Evolutionary conservation across 2,113 vertebrate species (phyloP).

Genomic region (Odontophorus gujanensis): DNA sequence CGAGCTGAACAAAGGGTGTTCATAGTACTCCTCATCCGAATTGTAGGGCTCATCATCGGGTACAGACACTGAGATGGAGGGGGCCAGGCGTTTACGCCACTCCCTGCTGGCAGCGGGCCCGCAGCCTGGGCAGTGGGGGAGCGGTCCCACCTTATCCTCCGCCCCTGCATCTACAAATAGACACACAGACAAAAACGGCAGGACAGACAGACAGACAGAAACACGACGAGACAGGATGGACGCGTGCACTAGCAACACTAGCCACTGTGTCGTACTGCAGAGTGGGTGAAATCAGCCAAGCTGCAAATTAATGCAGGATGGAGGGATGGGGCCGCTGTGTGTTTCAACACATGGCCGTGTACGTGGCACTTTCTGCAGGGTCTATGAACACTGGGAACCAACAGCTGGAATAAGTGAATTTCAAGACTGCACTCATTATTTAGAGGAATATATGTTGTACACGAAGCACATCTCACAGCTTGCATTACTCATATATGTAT

Average conservation of each 20-base stretch:
- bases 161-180: constrained; percentile 95
- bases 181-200: constrained; percentile 96
- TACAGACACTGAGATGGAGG: constrained; percentile 95
- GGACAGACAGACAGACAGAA: constrained; percentile 77
- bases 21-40: constrained; percentile 94
- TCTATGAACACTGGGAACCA: not conserved
- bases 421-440: not conserved
- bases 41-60: constrained; percentile 91
- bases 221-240: constrained; percentile 34
- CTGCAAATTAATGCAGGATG: not conserved
- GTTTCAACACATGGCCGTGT: not conserved
- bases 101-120: constrained; percentile 76
- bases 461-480: not conserved
- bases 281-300: constrained; percentile 64
- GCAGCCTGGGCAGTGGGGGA: constrained; percentile 84
- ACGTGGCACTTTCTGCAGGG: accelerated
- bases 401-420: accelerated
- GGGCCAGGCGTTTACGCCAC: constrained; percentile 88
- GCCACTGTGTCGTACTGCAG: not conserved
- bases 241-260: constrained; percentile 14
- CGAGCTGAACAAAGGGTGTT: constrained; percentile 94
- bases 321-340: not conserved
- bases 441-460: not conserved
- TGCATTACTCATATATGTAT: not conserved
- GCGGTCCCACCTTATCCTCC: constrained; percentile 91